phyloP scores from a whole-genome alignment of 2,888 invertebrate species.

The Branchipolynoe longqiensis region DNA sequence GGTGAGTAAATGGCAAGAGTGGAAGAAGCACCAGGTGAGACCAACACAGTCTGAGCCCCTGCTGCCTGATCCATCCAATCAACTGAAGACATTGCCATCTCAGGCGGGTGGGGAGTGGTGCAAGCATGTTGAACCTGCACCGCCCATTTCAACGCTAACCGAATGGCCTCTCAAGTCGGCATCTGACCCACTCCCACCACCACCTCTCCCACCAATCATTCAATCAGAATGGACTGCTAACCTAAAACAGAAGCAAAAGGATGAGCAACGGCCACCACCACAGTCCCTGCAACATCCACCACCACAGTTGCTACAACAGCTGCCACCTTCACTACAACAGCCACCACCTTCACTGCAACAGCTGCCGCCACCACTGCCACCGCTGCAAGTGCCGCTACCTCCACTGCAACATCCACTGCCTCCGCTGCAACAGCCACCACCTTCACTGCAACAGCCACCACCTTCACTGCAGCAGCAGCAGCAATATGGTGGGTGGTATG shows the following conservation, averaged over 20 bases:
- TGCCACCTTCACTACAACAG: too few species aligned
- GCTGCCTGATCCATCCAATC: background rate
- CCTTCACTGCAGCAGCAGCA: slow-evolving; percentile 36
- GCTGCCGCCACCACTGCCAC: background rate
- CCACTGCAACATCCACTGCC: background rate
- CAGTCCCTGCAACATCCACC: too few species aligned
- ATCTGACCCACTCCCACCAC: slow-evolving; percentile 2
- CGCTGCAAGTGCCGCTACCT: background rate
- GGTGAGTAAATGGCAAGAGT: slow-evolving; percentile 37
- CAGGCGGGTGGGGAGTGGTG: background rate
- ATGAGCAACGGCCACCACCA: too few species aligned
- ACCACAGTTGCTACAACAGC: too few species aligned
- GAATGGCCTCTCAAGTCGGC: slow-evolving; percentile 23
- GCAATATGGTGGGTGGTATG: slow-evolving; percentile 33
- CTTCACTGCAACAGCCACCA: background rate
- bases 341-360: background rate
- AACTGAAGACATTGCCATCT: background rate
- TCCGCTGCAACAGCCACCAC: slow-evolving; percentile 15
- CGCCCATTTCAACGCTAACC: slow-evolving; percentile 20
- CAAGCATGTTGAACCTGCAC: slow-evolving; percentile 12
- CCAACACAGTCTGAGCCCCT: background rate
- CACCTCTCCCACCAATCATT: slow-evolving; percentile 13
- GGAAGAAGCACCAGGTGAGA: slow-evolving; percentile 17
- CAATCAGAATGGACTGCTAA: background rate
- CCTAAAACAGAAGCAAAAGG: too few species aligned